phyloP scores from a whole-genome alignment of 2,113 vertebrate species.

The Spheniscus mendiculus region DNA sequence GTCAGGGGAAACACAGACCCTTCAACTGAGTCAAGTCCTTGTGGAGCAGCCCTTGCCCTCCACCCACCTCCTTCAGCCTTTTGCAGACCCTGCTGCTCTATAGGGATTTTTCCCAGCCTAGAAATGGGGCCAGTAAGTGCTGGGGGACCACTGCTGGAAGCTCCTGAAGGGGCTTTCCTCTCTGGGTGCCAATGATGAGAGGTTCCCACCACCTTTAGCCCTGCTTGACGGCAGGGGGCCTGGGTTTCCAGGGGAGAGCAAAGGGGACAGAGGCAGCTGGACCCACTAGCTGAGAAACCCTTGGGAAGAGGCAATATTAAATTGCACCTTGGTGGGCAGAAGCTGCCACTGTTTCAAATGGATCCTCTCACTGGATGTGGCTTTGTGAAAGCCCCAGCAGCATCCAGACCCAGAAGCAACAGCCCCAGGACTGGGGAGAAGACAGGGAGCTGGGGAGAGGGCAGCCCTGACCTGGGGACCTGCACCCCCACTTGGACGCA shows the following conservation, averaged over 20 bases:
- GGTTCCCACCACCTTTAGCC: background rate
- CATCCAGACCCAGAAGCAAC: background rate
- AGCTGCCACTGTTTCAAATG: rapidly evolving
- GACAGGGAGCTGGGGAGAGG: no score
- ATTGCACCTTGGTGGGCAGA: background rate
- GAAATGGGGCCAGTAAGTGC: background rate
- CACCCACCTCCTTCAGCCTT: background rate
- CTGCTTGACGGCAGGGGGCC: background rate
- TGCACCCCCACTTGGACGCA: background rate
- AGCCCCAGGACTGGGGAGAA: background rate
- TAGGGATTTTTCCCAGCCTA: background rate
- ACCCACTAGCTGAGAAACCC: background rate
- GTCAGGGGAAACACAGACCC: background rate
- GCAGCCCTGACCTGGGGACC: background rate
- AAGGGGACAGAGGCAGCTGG: background rate
- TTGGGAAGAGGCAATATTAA: background rate
- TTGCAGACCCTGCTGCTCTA: background rate
- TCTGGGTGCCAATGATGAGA: background rate
- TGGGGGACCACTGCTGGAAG: background rate
- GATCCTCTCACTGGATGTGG: rapidly evolving
- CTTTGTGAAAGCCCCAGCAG: background rate
- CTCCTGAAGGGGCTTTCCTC: background rate
- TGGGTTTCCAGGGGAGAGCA: background rate
- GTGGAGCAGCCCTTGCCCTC: background rate
- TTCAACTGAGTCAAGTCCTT: no score